Conservation (phyloP, 2,888 invertebrate genomes). For the Macaria notata region DNA sequence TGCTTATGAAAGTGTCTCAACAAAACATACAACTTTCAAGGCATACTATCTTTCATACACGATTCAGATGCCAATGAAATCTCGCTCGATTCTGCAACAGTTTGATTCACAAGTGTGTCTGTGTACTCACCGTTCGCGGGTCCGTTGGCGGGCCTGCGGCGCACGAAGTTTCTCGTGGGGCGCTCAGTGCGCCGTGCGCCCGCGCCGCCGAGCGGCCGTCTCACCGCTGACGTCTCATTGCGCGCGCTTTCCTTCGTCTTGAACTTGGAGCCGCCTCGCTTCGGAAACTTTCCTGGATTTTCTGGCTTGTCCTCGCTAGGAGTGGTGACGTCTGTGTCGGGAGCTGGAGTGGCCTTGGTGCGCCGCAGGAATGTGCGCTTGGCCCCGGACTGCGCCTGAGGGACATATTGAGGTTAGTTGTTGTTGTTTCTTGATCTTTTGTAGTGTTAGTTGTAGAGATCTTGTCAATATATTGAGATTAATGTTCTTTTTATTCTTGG, state of each 20-base stretch:
- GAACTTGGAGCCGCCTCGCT: slow-evolving; percentile 46
- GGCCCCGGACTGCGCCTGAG: slow-evolving; percentile 59
- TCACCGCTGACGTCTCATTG: slow-evolving; percentile 43
- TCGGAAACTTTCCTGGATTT: slow-evolving; percentile 28
- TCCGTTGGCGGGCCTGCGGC: slow-evolving; percentile 64
- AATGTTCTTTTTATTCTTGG: background rate
- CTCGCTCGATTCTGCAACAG: too few species aligned
- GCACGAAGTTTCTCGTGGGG: slow-evolving; percentile 64
- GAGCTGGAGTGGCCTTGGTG: slow-evolving; percentile 65
- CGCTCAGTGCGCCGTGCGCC: slow-evolving; percentile 65
- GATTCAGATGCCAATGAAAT: too few species aligned
- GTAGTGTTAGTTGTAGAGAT: background rate
- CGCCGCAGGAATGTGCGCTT: slow-evolving; percentile 69
- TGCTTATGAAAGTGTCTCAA: too few species aligned
- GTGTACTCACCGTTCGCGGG: slow-evolving; percentile 66
- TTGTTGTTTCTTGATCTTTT: slow-evolving; percentile 18
- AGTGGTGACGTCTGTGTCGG: slow-evolving; percentile 51
- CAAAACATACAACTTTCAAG: too few species aligned
- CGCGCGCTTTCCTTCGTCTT: slow-evolving; percentile 51
- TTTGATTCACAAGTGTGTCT: too few species aligned
- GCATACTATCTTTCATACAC: too few species aligned
- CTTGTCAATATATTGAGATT: background rate
- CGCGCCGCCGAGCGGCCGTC: slow-evolving; percentile 59
- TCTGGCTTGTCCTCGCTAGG: slow-evolving; percentile 6
- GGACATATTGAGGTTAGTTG: slow-evolving; percentile 39